Percentiles rank a stretch among this genome's conserved stretches.
Conservation (phyloP, 2,888 invertebrate genomes). For the Yponomeuta evonymella region DNA sequence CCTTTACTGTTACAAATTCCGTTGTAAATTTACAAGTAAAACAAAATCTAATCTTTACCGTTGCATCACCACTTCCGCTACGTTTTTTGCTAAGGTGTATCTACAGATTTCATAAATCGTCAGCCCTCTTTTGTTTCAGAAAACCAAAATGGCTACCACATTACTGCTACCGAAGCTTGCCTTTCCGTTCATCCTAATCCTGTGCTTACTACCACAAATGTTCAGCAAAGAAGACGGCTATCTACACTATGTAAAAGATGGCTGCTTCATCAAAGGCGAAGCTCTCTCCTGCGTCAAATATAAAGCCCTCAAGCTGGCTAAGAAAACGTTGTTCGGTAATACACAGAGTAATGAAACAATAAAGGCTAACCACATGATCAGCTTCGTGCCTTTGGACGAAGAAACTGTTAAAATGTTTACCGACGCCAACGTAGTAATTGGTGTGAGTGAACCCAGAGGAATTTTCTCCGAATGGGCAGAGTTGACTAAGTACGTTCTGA, state of each 20-base stretch:
- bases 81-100: not conserved
- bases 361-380: slow-evolving; percentile 50
- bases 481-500: slow-evolving; percentile 60
- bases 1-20: too few relatives aligned
- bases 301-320: slow-evolving; percentile 62
- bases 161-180: slow-evolving; percentile 19
- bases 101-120: too few relatives aligned
- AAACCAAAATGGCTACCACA: not conserved
- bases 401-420: slow-evolving; percentile 45
- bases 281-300: slow-evolving; percentile 64
- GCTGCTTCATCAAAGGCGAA: slow-evolving; percentile 57
- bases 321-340: slow-evolving; percentile 52
- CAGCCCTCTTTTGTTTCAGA: not conserved
- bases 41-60: too few relatives aligned
- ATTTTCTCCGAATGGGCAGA: slow-evolving; percentile 66
- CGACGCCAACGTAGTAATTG: slow-evolving; percentile 35
- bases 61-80: not conserved
- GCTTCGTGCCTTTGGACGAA: slow-evolving; percentile 57
- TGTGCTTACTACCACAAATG: slow-evolving; percentile 29
- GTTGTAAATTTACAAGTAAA: too few relatives aligned
- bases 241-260: slow-evolving; percentile 59
- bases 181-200: slow-evolving; percentile 29
- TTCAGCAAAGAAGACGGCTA: slow-evolving; percentile 52
- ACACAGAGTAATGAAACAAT: slow-evolving; percentile 53
- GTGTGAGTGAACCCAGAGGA: slow-evolving; percentile 44